phyloP scores from a whole-genome alignment of 2,797 vertebrate species.

The Chiroxiphia lanceolata region DNA sequence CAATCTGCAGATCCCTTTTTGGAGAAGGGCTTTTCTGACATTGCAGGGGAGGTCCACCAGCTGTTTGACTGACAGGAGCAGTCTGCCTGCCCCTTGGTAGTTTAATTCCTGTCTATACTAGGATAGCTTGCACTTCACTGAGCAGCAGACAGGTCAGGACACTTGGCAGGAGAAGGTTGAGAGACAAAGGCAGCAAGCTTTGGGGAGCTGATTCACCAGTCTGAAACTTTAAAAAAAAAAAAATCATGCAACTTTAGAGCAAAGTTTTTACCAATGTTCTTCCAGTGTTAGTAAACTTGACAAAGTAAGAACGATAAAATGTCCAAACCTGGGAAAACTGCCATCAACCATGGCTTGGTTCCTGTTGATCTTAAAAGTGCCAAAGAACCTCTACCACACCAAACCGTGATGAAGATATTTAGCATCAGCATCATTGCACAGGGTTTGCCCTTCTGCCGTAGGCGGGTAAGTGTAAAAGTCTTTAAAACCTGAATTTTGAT shows the following conservation, averaged over 20 bases:
- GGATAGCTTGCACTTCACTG: conserved; percentile 82
- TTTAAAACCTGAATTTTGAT: conserved; percentile 45
- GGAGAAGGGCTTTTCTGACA: conserved; percentile 53
- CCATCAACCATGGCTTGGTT: conserved; percentile 81
- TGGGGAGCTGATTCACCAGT: conserved; percentile 34
- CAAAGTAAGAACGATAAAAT: conserved; percentile 79
- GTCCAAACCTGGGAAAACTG: conserved; percentile 86
- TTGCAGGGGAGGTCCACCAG: conserved; percentile 80
- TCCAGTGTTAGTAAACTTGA: conserved; percentile 62
- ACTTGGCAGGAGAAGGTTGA: conserved; percentile 75
- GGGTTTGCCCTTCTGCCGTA: conserved; percentile 94
- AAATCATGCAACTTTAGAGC: not conserved
- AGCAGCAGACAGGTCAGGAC: conserved; percentile 77
- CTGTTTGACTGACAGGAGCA: conserved; percentile 86
- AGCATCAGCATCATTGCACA: conserved; percentile 99
- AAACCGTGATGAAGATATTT: conserved; percentile 97
- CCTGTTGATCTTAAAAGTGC: conserved; percentile 83
- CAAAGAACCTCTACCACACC: conserved; percentile 85
- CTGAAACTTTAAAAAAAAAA: not conserved
- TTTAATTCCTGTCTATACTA: conserved; percentile 90
- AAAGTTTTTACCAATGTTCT: conserved; percentile 62
- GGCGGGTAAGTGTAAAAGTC: conserved; percentile 88
- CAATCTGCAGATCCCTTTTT: conserved; percentile 19
- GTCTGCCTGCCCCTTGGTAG: conserved; percentile 86
- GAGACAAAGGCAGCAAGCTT: conserved; percentile 74